Evolutionary conservation across 1,140 invertebrate genomes (phyloP), one percentile per base, ranked within the genome.

Genomic region (Trissolcus basalis): DNA sequence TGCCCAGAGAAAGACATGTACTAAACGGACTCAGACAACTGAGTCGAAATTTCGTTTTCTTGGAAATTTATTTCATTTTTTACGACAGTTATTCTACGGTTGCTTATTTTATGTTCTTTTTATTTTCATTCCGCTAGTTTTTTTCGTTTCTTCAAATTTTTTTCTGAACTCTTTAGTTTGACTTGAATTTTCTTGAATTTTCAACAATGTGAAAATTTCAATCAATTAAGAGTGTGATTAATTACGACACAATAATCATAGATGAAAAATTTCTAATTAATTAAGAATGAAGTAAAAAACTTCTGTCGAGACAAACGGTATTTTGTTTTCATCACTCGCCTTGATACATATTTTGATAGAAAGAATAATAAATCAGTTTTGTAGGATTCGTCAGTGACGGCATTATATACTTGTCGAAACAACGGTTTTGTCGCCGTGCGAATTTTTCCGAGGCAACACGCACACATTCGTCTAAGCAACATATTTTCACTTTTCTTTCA

Each of bases 31-130:
- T 32, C 59, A 55, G 67, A 70, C 67, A 55, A 48, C 43, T n/a
- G 8, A 13, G 51, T 35, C 8, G 27, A 58, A 69, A 71, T 77
- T 71, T 67, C 67, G 39, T 71, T 65, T 71, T 74, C 71, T 71
- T 77, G 58, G 67, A 79, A 71, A 68, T 80, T 80, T 73, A 71
- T 67, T 50, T 59, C 61, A 71, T 71, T 75, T 73, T 77, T 79
- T 79, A 73, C 65, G 70, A 74, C 71, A 49, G 63, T 65, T 77
- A 74, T 70, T 72, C 74, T 64, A 69, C 70, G 39, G 53, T 49
- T 44, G 49, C 55, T 19, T 65, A 60, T 67, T 65, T 73, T 67
- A 65, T 55, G 33, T 39, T 43, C 64, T 59, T 55, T 60, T 65
- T 60, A 58, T 43, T 73, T 65, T 60, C 44, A 48, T 55, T 60